A percentile compares a stretch with the other conserved stretches of the same genome.
Evolutionary conservation across 2,888 invertebrate species (phyloP).

Genomic region (Furcula furcula): DNA sequence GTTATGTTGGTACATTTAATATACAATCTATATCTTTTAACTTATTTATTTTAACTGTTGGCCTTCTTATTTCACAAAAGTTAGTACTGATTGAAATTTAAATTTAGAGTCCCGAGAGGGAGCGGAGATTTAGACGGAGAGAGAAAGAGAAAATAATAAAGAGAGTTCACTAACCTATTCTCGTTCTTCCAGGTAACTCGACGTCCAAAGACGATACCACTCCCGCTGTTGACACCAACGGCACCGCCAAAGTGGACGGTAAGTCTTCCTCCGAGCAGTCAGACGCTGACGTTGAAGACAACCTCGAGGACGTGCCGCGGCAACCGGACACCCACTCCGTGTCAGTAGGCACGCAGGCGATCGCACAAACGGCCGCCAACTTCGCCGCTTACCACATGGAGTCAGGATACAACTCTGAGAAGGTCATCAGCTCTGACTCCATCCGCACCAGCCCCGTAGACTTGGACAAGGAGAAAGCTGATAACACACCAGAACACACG

Average conservation of each 20-base stretch:
- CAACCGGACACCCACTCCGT: conserved; percentile 47
- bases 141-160: too few species aligned
- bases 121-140: too few species aligned
- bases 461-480: conserved; percentile 78
- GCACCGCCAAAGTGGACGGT: conserved; percentile 63
- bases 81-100: too few species aligned
- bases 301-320: conserved; percentile 82
- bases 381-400: conserved; percentile 81
- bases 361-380: conserved; percentile 69
- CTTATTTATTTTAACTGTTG: too few species aligned
- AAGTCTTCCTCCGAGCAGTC: conserved; percentile 86
- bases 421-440: conserved; percentile 71
- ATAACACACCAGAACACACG: conserved; percentile 78
- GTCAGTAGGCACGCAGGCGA: conserved; percentile 49
- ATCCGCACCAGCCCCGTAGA: conserved; percentile 73
- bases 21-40: too few species aligned
- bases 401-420: conserved; percentile 85
- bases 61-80: too few species aligned
- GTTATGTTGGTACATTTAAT: too few species aligned
- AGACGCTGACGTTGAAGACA: conserved; percentile 92
- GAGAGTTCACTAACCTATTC: conserved; percentile 5
- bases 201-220: conserved; percentile 57
- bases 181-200: conserved; percentile 56
- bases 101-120: too few species aligned
- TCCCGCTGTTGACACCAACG: conserved; percentile 47